phyloP scores from a whole-genome alignment of 2,113 vertebrate genomes.

The Serilophus lunatus region DNA sequence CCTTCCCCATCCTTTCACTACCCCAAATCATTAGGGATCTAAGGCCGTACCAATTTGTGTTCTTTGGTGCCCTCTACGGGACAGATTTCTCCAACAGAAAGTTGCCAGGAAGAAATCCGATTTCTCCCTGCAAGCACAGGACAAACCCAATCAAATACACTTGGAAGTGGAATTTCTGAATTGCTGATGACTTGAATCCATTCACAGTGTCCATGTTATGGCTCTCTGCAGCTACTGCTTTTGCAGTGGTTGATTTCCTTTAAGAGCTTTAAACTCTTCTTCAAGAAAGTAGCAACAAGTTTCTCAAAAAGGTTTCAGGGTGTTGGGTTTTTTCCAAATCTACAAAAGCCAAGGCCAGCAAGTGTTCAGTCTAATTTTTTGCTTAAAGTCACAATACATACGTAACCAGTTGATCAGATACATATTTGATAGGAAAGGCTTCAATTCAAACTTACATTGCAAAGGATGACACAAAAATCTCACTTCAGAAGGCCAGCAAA shows the following conservation, averaged over 20 bases:
- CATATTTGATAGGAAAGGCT: neutral
- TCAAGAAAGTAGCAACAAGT: neutral
- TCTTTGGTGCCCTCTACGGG: constrained; percentile 67
- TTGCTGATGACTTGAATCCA: neutral
- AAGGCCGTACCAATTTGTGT: constrained; percentile 2
- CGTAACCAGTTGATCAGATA: neutral
- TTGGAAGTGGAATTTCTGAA: neutral
- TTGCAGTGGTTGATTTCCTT: neutral
- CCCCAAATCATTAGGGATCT: neutral
- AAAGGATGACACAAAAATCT: neutral
- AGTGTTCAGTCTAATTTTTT: neutral
- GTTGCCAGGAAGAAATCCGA: neutral
- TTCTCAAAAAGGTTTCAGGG: neutral
- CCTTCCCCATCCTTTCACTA: neutral
- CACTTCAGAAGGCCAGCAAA: neutral
- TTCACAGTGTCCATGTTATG: neutral
- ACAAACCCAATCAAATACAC: neutral
- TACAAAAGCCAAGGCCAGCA: neutral
- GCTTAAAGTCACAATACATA: neutral
- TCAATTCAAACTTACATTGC: neutral
- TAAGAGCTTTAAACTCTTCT: neutral
- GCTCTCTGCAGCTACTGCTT: neutral
- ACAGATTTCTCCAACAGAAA: neutral
- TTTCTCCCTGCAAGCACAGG: neutral
- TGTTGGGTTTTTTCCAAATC: neutral